Evolutionary conservation across 2,113 vertebrate species (phyloP).

Genomic region (Phoenicopterus ruber): DNA sequence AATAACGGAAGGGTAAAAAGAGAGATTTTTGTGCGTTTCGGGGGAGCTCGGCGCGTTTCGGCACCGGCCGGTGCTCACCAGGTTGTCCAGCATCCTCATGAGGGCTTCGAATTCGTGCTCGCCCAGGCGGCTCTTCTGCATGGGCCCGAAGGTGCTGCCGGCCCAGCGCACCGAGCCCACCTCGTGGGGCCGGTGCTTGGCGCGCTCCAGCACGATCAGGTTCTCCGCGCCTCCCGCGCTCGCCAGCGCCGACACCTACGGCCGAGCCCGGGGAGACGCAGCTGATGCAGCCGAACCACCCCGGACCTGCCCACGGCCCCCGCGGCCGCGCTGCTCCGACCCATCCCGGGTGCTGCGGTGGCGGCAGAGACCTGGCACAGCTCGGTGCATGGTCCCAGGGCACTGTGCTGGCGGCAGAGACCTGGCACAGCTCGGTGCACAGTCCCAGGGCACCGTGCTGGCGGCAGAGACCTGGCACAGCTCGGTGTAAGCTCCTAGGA

Average conservation of each 20-base stretch:
- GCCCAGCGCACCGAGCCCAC: slow-evolving; percentile 89
- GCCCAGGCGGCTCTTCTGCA: slow-evolving; percentile 92
- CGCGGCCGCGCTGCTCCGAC: fast-evolving
- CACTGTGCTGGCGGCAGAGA: fast-evolving
- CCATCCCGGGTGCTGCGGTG: fast-evolving
- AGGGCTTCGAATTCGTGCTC: slow-evolving; percentile 96
- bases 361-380: background rate
- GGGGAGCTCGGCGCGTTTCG: fast-evolving
- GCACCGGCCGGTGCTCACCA: slow-evolving; percentile 56
- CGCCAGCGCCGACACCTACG: slow-evolving; percentile 87
- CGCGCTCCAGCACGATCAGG: slow-evolving; percentile 88
- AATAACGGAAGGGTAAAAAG: background rate
- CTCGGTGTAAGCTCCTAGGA: background rate
- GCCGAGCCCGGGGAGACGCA: background rate
- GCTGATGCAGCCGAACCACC: fast-evolving
- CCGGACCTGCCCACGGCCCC: fast-evolving
- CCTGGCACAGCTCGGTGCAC: background rate
- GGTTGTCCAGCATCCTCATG: slow-evolving; percentile 96
- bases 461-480: fast-evolving
- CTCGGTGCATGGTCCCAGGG: fast-evolving
- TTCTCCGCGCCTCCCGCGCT: slow-evolving; percentile 85
- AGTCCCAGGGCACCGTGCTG: fast-evolving
- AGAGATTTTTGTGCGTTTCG: fast-evolving
- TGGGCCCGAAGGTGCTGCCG: slow-evolving; percentile 90
- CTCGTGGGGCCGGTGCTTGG: slow-evolving; percentile 79